phyloP scores from a whole-genome alignment of 2,113 vertebrate species.

The Tachysurus vachellii region DNA sequence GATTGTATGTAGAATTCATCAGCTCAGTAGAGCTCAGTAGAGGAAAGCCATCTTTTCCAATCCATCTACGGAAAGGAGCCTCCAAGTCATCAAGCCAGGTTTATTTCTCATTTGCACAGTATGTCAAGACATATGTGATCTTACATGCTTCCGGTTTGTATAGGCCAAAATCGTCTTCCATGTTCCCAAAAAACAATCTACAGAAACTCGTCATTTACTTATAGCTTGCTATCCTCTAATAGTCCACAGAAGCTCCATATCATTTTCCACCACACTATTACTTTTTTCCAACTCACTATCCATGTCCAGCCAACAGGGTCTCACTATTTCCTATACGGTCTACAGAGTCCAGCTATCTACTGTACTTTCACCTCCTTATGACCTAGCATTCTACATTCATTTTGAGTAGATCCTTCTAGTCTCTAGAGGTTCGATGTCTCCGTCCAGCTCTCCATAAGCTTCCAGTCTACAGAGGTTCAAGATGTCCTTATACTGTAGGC shows the following conservation, averaged over 20 bases:
- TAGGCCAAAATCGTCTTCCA: background rate
- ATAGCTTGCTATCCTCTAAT: background rate
- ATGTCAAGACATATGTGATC: background rate
- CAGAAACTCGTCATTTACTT: background rate
- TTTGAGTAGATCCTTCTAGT: background rate
- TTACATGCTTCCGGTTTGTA: background rate
- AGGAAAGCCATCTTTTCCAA: too few relatives aligned
- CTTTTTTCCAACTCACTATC: background rate
- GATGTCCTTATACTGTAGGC: background rate
- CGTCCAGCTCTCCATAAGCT: background rate
- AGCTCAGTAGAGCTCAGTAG: background rate
- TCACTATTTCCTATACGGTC: background rate
- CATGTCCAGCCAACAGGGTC: background rate
- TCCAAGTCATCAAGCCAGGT: background rate
- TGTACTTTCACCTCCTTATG: background rate
- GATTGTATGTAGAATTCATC: background rate
- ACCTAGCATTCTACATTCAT: background rate
- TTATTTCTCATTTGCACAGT: background rate
- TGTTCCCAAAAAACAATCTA: background rate
- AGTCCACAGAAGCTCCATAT: background rate
- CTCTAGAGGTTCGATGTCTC: background rate
- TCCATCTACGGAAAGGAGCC: background rate
- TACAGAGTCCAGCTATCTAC: background rate
- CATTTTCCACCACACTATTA: conserved; percentile 1
- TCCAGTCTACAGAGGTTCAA: background rate